Base-by-base conservation (phyloP, 2,888 invertebrate species). In the Pharmacophagus antenor region DNA sequence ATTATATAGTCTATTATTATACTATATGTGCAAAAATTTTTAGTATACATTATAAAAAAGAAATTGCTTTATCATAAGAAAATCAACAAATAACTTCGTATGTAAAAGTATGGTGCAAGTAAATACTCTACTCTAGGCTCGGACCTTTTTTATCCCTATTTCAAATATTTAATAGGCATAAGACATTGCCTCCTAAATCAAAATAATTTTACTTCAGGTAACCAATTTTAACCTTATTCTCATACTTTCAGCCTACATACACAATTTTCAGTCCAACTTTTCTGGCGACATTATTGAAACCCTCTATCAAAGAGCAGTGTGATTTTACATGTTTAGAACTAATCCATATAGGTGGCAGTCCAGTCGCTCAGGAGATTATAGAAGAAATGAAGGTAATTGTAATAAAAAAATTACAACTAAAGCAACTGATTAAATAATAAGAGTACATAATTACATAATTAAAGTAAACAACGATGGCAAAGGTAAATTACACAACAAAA, bases 311-410 rank as follows among this genome's bases (percentile, higher is more conserved):
- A 0, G 74, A 73, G 2, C 56, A 65, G 12, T 84, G 85, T 49
- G 83, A 85, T 62, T 77, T 85, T 37, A 70, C 80, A 0, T 76
- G 80, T 57, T 77, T 85, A 4, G 75, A 82, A 42, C 22, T 62
- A 0, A 65, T 87, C 2, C 46, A 72, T 5, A 44, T 84, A 2
- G 84, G 79, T 2, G 87, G 87, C 2, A 84, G 84, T 50, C 77
- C 78, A 15, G 80, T 83, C 0, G 69, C 81, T 5, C 25, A 58
- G 0, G 72, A 79, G 0, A 69, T 84, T 0, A 64, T 83, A 12
- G 67, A 73, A 0, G 76, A 81, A 52, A 62, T 84, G 2, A 71
- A 79, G 77, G 91, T 89, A 55, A 31, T 37, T n/a, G n/a, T 37
- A 6, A 37, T 37, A n/a, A n/a, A n/a, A 10, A 15, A 31, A 31